These are phyloP conservation scores for Coelinius sp. DNA, from an alignment of 2,888 invertebrate genomes.

Conservation along the genomic window DNA sequence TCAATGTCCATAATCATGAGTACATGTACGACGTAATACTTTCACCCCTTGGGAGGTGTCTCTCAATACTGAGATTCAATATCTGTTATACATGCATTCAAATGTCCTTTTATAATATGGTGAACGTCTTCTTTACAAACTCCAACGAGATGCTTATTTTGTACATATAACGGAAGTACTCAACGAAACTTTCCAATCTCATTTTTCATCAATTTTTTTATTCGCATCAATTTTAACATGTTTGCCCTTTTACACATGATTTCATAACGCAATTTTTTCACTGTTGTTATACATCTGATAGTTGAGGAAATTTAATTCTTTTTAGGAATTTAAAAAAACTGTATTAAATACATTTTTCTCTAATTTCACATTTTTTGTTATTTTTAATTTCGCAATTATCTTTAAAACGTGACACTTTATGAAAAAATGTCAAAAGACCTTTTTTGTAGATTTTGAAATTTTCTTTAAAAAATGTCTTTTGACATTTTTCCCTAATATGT, in stretches of 20 bases:
- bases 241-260: neutral
- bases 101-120: neutral
- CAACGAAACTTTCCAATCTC: neutral
- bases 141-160: neutral
- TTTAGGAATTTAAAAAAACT: too few relatives aligned
- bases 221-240: neutral
- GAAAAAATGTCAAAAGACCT: too few relatives aligned
- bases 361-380: too few relatives aligned
- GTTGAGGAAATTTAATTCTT: neutral
- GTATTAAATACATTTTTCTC: too few relatives aligned
- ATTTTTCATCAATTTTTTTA: neutral
- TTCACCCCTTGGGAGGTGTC: constrained; percentile 63
- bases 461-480: neutral
- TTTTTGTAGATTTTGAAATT: neutral
- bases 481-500: neutral
- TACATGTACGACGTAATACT: constrained; percentile 61
- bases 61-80: neutral
- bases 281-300: neutral
- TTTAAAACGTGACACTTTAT: too few relatives aligned
- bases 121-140: neutral
- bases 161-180: neutral
- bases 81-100: neutral
- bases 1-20: too few relatives aligned
- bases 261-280: neutral
- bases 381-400: too few relatives aligned